phyloP scores from a whole-genome alignment of 35 echinoderm and acorn worm genomes.

The Anneissia japonica region DNA sequence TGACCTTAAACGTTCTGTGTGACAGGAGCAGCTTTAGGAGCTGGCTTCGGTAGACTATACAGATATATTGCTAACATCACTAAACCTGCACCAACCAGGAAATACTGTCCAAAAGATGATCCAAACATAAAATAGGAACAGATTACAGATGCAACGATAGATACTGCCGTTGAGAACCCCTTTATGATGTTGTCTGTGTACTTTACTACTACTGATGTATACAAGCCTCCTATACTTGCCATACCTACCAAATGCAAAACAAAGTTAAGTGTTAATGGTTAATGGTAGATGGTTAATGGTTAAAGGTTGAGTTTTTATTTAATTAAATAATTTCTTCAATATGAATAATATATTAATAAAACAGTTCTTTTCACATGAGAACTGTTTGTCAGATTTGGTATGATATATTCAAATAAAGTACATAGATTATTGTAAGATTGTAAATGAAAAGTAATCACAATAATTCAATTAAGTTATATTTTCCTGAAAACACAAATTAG shows the following conservation, averaged over 20 bases:
- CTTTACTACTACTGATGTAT: slow-evolving; percentile 94
- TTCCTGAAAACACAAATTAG: too few relatives aligned
- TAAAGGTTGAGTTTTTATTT: background rate
- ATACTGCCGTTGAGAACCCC: slow-evolving; percentile 91
- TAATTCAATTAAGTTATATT: too few relatives aligned
- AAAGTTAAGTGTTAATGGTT: background rate
- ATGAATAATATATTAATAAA: too few relatives aligned
- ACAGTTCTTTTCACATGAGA: too few relatives aligned
- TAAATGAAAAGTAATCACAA: too few relatives aligned
- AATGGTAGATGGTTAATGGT: background rate
- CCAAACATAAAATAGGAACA: slow-evolving; percentile 68
- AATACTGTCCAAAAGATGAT: slow-evolving; percentile 49
- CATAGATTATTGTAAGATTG: too few relatives aligned
- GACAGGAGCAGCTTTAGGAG: too few relatives aligned
- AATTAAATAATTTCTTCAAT: too few relatives aligned
- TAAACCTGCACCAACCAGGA: slow-evolving; percentile 48
- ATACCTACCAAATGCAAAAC: slow-evolving; percentile 45
- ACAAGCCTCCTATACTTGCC: slow-evolving; percentile 90
- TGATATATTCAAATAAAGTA: too few relatives aligned
- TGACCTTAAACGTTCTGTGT: too few relatives aligned
- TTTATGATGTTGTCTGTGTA: slow-evolving; percentile 99
- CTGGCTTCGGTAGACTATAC: slow-evolving; percentile 75
- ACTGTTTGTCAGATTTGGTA: too few relatives aligned
- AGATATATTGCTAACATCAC: slow-evolving; percentile 76
- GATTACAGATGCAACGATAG: slow-evolving; percentile 76